Base-by-base conservation (phyloP, 2,888 invertebrate species). In the Ectemnius continuus region DNA sequence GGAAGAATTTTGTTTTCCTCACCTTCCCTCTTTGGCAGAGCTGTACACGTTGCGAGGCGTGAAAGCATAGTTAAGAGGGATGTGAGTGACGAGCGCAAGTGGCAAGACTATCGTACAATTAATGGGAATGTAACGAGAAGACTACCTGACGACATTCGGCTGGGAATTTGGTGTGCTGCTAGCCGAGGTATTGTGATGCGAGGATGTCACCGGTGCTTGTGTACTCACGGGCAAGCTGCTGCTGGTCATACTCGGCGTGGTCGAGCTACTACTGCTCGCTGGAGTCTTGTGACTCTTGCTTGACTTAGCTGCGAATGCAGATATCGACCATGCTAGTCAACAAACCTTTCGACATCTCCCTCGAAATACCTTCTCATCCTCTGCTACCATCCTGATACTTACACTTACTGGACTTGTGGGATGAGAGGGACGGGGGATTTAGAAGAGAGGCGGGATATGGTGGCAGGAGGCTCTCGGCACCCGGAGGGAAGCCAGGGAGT, bases 401-500 rank as follows among this genome's bases (percentile, higher is more conserved):
- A 89, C 89, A 90, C 85, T 90, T 90, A 87, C 82, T 88, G 82
- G 89, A 90, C 88, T 91, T 91, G 87, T 92, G 92, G 70, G 91
- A 91, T 64, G 91, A 88, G 63, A 92, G 90, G 78, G 92, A 91
- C 70, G 92, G 91, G 74, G 92, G 92, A 82, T 92, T 91, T 78
- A 93, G 92, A 81, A 93, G 92, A 61, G 94, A 93, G 57, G 93
- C 93, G 82, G 95, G 91, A 87, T 94, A 94, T 16, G 94, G 84
- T 88, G 93, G 89, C 83, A 91, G 82, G 65, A 91, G 87, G 76
- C 90, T 89, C 76, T 91, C 92, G 62, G 92, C 91, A 70, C 93
- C 91, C 61, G 92, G 94, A 0, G 96, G 93, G 91, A 96, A 95
- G 86, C 94, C 94, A 58, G 93, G 93, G 70, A 96, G 90, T 23